phyloP scores from a whole-genome alignment of 2,113 vertebrate genomes.

The Chloroceryle aenea region DNA sequence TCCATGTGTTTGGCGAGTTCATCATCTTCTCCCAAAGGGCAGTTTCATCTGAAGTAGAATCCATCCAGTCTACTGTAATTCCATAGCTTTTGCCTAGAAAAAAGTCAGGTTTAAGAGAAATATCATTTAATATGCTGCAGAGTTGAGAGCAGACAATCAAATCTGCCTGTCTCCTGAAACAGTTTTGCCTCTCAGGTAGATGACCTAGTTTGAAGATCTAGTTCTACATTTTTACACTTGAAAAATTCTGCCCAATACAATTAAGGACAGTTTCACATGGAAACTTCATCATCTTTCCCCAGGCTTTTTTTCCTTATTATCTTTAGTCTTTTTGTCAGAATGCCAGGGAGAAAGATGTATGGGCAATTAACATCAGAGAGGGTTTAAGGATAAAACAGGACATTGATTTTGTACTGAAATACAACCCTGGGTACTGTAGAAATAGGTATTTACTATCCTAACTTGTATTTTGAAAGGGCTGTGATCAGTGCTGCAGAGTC shows the following conservation, averaged over 20 bases:
- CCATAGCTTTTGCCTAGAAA: slow-evolving; percentile 90
- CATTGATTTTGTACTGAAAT: not conserved
- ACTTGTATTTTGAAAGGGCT: not conserved
- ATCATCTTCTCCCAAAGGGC: slow-evolving; percentile 91
- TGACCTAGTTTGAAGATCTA: not conserved
- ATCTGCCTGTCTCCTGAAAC: not conserved
- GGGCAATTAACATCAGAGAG: not conserved
- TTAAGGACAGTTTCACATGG: not conserved
- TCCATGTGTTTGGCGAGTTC: slow-evolving; percentile 84
- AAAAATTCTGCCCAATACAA: not conserved
- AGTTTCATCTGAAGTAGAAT: slow-evolving; percentile 86
- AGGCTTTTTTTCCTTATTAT: not conserved
- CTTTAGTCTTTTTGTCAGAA: not conserved
- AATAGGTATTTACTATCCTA: not conserved
- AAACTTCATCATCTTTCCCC: not conserved
- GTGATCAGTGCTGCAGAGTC: no score
- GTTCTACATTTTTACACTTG: not conserved
- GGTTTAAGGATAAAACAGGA: not conserved
- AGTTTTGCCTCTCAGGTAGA: not conserved
- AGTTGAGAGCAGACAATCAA: not conserved
- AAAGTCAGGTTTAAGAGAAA: not conserved
- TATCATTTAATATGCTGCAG: not conserved
- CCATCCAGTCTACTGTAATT: slow-evolving; percentile 90
- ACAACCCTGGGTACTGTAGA: not conserved
- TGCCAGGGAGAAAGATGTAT: not conserved